Conservation (phyloP, 2,797 vertebrate species). For the Centropyge bicolor region DNA sequence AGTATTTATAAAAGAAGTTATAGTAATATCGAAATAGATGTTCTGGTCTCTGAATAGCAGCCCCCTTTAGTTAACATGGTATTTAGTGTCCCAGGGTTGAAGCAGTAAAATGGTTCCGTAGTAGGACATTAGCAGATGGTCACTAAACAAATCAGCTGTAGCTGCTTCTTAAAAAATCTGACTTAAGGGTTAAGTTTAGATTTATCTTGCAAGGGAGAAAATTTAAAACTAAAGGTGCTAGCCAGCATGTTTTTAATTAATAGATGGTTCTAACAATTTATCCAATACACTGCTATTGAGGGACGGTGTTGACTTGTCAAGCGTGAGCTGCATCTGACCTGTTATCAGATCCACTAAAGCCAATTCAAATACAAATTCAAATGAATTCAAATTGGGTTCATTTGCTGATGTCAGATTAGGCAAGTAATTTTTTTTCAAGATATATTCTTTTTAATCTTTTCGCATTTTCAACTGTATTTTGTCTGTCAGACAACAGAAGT, state of each 20-base stretch:
- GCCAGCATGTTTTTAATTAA: neutral
- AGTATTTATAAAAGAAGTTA: no score
- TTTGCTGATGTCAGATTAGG: slow-evolving; percentile 25
- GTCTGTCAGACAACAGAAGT: slow-evolving; percentile 5
- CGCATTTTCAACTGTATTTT: neutral
- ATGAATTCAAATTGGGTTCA: slow-evolving; percentile 31
- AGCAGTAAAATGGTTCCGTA: no score
- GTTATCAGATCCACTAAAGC: neutral
- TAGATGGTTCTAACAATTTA: no score
- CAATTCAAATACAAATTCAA: slow-evolving; percentile 37
- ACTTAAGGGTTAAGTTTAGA: neutral
- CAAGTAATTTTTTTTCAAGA: neutral
- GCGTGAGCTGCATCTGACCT: neutral
- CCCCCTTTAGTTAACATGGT: neutral
- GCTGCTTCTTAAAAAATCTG: slow-evolving; percentile 11
- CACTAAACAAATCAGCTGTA: neutral
- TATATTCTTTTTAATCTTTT: slow-evolving; percentile 6
- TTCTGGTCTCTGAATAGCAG: neutral
- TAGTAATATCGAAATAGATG: neutral
- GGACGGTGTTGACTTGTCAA: neutral
- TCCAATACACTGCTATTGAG: neutral
- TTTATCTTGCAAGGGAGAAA: neutral
- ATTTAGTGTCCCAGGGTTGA: no score
- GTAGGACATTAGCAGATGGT: slow-evolving; percentile 4
- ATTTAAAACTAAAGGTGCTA: no score